Evolutionary conservation across 2,113 vertebrate species (phyloP), one percentile per base, ranked within the genome.

Genomic region (Istiophorus platypterus): DNA sequence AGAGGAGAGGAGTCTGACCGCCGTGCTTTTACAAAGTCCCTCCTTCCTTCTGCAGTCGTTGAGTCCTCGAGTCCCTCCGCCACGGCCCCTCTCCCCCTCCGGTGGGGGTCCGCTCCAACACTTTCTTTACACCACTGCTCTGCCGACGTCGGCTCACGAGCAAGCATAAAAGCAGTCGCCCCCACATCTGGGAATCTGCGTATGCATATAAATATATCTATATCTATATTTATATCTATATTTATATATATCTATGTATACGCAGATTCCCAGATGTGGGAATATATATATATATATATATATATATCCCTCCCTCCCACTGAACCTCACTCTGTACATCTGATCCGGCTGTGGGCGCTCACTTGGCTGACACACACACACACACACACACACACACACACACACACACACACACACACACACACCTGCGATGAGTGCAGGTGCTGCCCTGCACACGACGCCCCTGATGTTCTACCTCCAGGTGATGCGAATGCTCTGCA

Each of bases 71-170:
- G 47, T 71, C 47, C n/a, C n/a, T n/a, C 59, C 11, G 14, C 27
- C 57, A 61, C 54, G 65, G 20, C 52, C 24, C 11, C 24, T 7
- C 41, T n/a, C n/a, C 11, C n/a, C 26, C 65, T 59, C 56, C 41
- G 49, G 20, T 15, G 4, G 41, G 64, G n/a, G n/a, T 56, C 61
- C 12, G 17, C 63, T 82, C 62, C 57, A 29, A 18, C 56, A 51
- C 39, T 49, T 57, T 42, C 29, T 58, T 56, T 42, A 65, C 37
- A 42, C 47, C 47, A 27, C n/a, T 58, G 27, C 66, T 77, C 65
- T 47, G 18, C 58, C 42, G 66, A 74, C 80, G 83, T 87, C 69
- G 79, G 78, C 26, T 84, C 64, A 66, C 72, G 54, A 62, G 49
- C 70, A 76, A 61, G 64, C 70, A n/a, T 75, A 45, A 68, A 69